Conservation (phyloP, 2,888 invertebrate species). For the Coelopa pilipes region DNA sequence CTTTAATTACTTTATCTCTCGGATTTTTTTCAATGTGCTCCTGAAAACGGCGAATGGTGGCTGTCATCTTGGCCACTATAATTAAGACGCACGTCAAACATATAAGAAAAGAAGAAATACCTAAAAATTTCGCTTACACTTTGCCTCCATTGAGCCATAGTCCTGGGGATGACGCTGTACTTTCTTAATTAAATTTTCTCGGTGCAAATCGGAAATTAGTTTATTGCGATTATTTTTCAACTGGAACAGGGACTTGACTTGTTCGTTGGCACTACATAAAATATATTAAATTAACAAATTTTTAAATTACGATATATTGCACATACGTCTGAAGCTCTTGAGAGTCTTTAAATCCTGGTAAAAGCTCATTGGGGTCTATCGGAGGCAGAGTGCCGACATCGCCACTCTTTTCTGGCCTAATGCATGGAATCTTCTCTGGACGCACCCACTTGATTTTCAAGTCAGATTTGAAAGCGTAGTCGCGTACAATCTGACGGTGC, state of each 20-base stretch:
- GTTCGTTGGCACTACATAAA: conserved; percentile 69
- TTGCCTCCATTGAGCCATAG: conserved; percentile 76
- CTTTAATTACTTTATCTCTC: conserved; percentile 71
- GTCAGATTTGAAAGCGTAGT: conserved; percentile 74
- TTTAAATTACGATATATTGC: neutral
- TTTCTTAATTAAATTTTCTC: conserved; percentile 70
- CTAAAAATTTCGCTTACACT: conserved; percentile 69
- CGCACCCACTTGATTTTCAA: conserved; percentile 82
- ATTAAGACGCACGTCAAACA: too few relatives aligned
- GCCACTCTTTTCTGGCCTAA: conserved; percentile 76
- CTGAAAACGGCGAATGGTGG: conserved; percentile 77
- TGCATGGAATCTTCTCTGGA: conserved; percentile 75
- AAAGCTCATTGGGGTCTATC: conserved; percentile 69
- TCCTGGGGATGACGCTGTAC: conserved; percentile 80
- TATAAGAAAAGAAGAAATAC: too few relatives aligned
- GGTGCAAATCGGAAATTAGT: conserved; percentile 69
- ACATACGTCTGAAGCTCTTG: conserved; percentile 77
- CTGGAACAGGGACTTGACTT: conserved; percentile 77
- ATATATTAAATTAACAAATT: neutral
- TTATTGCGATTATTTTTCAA: conserved; percentile 74
- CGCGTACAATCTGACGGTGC: conserved; percentile 54
- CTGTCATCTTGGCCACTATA: conserved; percentile 82
- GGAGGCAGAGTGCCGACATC: conserved; percentile 73
- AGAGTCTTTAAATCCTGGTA: conserved; percentile 70
- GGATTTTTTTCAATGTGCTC: conserved; percentile 72